A percentile compares a stretch with the other conserved stretches of the same genome.
These are phyloP conservation scores for Labroides dimidiatus DNA, from an alignment of 2,797 vertebrate genomes.

Conservation along the genomic window DNA sequence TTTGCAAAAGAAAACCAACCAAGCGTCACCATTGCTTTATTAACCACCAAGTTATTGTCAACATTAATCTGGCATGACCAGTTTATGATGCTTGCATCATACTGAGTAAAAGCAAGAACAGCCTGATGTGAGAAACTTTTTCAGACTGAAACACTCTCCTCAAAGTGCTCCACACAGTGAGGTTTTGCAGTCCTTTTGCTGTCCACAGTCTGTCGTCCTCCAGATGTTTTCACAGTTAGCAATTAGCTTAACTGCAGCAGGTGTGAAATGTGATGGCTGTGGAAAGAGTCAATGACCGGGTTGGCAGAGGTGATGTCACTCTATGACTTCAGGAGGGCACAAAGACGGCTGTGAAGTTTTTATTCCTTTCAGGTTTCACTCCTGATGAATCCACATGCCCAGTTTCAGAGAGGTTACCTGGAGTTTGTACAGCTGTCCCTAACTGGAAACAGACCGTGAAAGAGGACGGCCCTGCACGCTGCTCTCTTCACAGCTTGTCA, in stretches of 20 bases:
- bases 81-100: slow-evolving; percentile 1
- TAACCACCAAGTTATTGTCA: background rate
- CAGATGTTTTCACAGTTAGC: slow-evolving; percentile 48
- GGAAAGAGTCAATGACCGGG: slow-evolving; percentile 58
- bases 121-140: background rate
- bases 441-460: slow-evolving; percentile 70
- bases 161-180: background rate
- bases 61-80: background rate
- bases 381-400: slow-evolving; percentile 66
- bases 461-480: slow-evolving; percentile 42
- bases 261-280: slow-evolving; percentile 63
- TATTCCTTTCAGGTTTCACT: slow-evolving; percentile 61
- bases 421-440: slow-evolving; percentile 73
- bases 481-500: slow-evolving; percentile 64
- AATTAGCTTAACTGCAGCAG: slow-evolving; percentile 47
- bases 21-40: background rate
- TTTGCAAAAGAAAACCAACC: too few relatives aligned
- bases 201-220: slow-evolving; percentile 9
- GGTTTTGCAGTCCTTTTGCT: slow-evolving; percentile 29
- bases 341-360: slow-evolving; percentile 65
- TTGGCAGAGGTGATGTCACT: slow-evolving; percentile 71
- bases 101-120: background rate
- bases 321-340: slow-evolving; percentile 63
- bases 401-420: slow-evolving; percentile 71
- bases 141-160: background rate